Conservation (phyloP, 2,797 vertebrate genomes). For the Dromococcyx pavoninus region DNA sequence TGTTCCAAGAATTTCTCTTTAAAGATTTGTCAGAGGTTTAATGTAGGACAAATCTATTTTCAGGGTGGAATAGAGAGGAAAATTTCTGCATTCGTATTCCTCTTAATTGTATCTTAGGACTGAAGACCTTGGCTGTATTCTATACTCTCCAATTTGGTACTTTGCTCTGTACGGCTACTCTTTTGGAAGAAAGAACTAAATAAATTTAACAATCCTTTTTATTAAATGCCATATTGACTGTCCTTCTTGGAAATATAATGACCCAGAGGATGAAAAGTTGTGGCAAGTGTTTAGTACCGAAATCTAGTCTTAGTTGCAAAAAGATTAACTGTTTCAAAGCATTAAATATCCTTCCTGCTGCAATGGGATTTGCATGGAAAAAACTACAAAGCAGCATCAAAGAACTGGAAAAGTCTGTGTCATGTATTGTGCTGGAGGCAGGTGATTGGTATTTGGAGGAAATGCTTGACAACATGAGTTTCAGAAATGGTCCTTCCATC, state of each 20-base stretch:
- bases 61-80: not conserved
- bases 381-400: not conserved
- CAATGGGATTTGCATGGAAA: not conserved
- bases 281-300: conserved; percentile 31
- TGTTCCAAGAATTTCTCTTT: conserved; percentile 43
- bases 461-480: not conserved
- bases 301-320: not conserved
- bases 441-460: not conserved
- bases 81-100: not conserved
- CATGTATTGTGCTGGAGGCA: not conserved
- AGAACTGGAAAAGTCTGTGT: not conserved
- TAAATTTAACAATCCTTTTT: not conserved
- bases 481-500: not conserved
- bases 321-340: conserved; percentile 20
- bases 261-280: conserved; percentile 30
- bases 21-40: conserved; percentile 48
- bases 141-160: not conserved
- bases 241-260: conserved; percentile 19
- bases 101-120: not conserved
- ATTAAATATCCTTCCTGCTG: conserved; percentile 2
- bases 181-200: not conserved
- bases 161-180: not conserved
- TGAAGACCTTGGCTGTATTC: not conserved
- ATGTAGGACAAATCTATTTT: conserved; percentile 34
- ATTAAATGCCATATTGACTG: conserved; percentile 41